phyloP scores from a whole-genome alignment of 2,797 vertebrate genomes.

The Adelosebastes latens region DNA sequence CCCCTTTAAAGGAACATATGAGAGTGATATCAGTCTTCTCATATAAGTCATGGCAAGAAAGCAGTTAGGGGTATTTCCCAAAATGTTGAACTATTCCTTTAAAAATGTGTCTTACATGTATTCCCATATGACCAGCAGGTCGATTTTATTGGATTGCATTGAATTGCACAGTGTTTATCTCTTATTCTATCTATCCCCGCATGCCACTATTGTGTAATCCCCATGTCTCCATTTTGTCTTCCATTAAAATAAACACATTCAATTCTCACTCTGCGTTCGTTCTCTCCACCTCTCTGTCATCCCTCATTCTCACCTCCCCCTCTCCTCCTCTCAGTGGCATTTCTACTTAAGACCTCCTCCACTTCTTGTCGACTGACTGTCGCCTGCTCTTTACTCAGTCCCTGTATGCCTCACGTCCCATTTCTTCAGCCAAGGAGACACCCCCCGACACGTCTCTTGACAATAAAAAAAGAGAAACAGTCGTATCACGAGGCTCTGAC shows the following conservation, averaged over 20 bases:
- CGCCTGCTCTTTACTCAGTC: slow-evolving; percentile 12
- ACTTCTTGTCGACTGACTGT: slow-evolving; percentile 17
- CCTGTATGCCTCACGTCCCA: background rate
- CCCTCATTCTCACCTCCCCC: slow-evolving; percentile 46
- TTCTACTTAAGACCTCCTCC: background rate
- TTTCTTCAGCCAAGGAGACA: slow-evolving; percentile 9
- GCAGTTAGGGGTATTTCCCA: background rate
- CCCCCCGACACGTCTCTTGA: background rate
- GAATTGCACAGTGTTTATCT: background rate
- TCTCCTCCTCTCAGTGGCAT: slow-evolving; percentile 20
- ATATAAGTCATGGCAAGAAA: background rate
- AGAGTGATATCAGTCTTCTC: background rate
- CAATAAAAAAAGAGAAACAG: background rate
- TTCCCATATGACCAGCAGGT: background rate
- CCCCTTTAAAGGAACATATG: background rate
- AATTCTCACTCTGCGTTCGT: slow-evolving; percentile 25
- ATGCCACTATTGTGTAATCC: background rate
- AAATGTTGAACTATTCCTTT: background rate
- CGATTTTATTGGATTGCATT: background rate
- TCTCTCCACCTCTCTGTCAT: slow-evolving; percentile 9
- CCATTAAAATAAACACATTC: slow-evolving; percentile 4
- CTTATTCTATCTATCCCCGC: background rate
- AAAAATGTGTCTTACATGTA: no score
- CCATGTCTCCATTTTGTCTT: background rate
- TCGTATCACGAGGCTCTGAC: background rate